Percentiles rank a stretch among this genome's conserved stretches.
phyloP scores from a whole-genome alignment of 2,888 invertebrate genomes.

The Diloba caeruleocephala region DNA sequence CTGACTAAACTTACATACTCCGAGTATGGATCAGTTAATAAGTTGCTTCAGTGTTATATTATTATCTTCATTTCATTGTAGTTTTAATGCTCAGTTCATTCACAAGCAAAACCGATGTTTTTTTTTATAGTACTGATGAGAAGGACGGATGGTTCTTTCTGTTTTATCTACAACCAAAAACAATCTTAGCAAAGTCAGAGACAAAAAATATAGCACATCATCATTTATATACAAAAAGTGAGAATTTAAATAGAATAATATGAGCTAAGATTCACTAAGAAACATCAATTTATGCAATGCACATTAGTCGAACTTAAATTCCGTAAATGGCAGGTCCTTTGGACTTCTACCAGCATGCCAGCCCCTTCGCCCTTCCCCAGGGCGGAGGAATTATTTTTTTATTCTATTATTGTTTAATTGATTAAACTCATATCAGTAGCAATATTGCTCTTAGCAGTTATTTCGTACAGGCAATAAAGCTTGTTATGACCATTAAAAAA shows the following conservation, averaged over 20 bases:
- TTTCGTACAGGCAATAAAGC: constrained; percentile 15
- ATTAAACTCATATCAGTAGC: constrained; percentile 1
- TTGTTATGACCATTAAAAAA: constrained; percentile 14
- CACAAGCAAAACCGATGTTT: constrained; percentile 26
- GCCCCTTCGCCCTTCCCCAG: no score
- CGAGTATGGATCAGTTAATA: no score
- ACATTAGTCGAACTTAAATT: no score
- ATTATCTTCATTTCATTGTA: background rate
- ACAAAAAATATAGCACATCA: constrained; percentile 42
- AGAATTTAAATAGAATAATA: constrained; percentile 13
- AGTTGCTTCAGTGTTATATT: background rate
- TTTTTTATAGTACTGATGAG: constrained; percentile 20
- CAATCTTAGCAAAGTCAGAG: constrained; percentile 10
- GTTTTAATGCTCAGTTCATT: constrained; percentile 5
- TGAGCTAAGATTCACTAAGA: constrained; percentile 21
- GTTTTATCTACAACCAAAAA: constrained; percentile 42
- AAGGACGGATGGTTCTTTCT: constrained; percentile 20
- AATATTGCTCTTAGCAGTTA: constrained; percentile 7
- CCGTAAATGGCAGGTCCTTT: no score
- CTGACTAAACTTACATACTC: no score
- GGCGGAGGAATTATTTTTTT: no score
- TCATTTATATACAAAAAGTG: constrained; percentile 32
- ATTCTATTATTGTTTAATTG: background rate
- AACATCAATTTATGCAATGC: constrained; percentile 11
- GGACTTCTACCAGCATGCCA: no score